Evolutionary conservation across 1,140 invertebrate genomes (phyloP).

Genomic region (Bicyclus anynana): DNA sequence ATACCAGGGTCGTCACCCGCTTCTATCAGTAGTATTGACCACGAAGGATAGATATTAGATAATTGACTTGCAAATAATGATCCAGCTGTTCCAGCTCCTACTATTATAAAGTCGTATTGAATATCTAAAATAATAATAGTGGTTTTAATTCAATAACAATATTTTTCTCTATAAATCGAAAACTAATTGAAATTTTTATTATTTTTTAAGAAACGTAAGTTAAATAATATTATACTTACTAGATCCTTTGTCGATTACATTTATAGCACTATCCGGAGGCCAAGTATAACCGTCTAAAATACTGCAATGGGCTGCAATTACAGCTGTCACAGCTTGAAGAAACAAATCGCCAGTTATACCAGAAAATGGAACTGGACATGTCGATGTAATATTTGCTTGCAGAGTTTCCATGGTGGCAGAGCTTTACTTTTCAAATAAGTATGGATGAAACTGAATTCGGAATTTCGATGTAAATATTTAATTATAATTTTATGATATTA

Average conservation of each 20-base stretch:
- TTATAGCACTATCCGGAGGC: slow-evolving; percentile 68
- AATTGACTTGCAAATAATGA: slow-evolving; percentile 79
- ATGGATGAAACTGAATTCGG: too few relatives aligned
- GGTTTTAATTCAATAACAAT: neutral
- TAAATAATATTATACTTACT: slow-evolving; percentile 1
- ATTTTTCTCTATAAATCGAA: neutral
- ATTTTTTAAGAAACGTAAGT: neutral
- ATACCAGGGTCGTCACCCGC: slow-evolving; percentile 78
- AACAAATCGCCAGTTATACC: slow-evolving; percentile 68
- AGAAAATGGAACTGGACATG: slow-evolving; percentile 41
- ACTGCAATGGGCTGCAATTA: slow-evolving; percentile 75
- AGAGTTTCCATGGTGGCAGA: slow-evolving; percentile 31
- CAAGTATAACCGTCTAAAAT: slow-evolving; percentile 77
- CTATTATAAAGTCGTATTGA: slow-evolving; percentile 77
- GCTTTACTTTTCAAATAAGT: neutral
- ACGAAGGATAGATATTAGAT: slow-evolving; percentile 69
- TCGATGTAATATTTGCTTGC: slow-evolving; percentile 25
- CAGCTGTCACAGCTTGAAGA: slow-evolving; percentile 73
- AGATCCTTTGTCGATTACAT: slow-evolving; percentile 31
- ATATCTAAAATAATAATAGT: slow-evolving; percentile 24
- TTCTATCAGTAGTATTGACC: slow-evolving; percentile 80
- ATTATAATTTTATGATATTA: too few relatives aligned
- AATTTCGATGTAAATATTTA: too few relatives aligned
- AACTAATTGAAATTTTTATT: too few relatives aligned
- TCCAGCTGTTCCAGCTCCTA: slow-evolving; percentile 86